Evolutionary conservation across 2,797 vertebrate genomes (phyloP), one percentile per base, ranked within the genome.

Genomic region (Periparus ater): DNA sequence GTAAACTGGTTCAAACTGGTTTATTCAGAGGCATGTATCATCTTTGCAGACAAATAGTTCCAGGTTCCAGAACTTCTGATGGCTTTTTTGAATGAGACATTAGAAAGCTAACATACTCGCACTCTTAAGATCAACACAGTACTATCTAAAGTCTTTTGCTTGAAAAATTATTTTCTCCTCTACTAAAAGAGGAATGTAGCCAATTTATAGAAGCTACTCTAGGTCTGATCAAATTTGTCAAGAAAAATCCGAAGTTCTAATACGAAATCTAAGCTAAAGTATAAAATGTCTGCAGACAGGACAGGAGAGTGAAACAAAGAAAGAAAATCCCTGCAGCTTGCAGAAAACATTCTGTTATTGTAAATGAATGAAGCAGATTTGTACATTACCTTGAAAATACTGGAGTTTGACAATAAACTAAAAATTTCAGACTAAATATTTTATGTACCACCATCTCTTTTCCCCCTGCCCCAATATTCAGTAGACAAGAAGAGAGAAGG

Each of bases 391-490:
- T 57, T 21, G 21, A 71, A 85, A 66, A 88, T 26, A 66, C 15
- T 29, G n/a, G n/a, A 65, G 27, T 70, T 22, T 61, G 18, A 57
- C 30, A 78, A 57, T 23, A 61, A 70, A 45, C 9, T 40, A 60
- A 11, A 55, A 65, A 63, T 45, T 58, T 63, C 62, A 81, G 32
- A 77, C 34, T 53, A 72, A 53, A 5, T 53, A 77, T 26, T 81
- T 47, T 32, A 29, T 16, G 7, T 55, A 38, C 16, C 32, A 87
- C 9, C 15, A 34, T 10, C 18, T 71, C n/a, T 53, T 85, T 30
- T 14, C 10, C 42, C 14, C 10, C 2, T 23, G 1, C 7, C 29
- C 13, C 4, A 3, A 10, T 34, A 53, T 66, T 32, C 4, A 0
- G 38, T 19, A 83, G 34, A 75, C 62, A 17, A 66, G 73, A 50